Evolutionary conservation across 2,113 vertebrate species (phyloP).

Genomic region (Vidua chalybeata): DNA sequence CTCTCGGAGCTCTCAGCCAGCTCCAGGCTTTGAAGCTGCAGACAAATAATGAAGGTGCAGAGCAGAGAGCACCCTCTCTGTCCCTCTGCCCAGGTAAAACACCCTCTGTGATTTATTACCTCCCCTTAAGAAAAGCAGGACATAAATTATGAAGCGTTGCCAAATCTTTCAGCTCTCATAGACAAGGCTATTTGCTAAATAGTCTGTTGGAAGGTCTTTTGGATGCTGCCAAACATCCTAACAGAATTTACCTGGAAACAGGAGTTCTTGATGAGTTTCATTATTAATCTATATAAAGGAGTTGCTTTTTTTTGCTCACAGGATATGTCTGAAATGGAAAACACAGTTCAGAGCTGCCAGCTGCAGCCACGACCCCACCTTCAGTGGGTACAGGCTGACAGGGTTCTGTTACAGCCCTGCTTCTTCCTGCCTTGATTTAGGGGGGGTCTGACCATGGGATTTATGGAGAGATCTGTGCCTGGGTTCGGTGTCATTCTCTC

Average conservation of each 20-base stretch:
- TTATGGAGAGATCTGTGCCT: background rate
- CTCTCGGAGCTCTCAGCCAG: background rate
- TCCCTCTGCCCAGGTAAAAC: background rate
- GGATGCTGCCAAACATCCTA: background rate
- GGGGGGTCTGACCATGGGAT: background rate
- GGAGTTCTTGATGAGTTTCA: background rate
- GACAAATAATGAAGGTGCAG: slow-evolving; percentile 40
- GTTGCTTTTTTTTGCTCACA: background rate
- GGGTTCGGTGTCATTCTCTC: background rate
- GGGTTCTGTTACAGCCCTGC: background rate
- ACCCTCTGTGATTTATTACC: slow-evolving; percentile 43
- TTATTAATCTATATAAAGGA: background rate
- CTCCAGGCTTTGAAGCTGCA: slow-evolving; percentile 24
- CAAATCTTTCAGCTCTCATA: background rate
- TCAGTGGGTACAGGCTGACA: background rate
- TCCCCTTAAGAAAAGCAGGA: background rate
- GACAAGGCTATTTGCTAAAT: slow-evolving; percentile 20
- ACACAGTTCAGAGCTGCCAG: background rate
- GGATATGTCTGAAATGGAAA: background rate
- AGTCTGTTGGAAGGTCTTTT: background rate
- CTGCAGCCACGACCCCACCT: background rate
- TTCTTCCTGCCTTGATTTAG: background rate
- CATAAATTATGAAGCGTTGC: background rate
- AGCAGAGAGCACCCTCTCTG: background rate
- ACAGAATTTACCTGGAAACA: background rate